Percentiles rank a stretch among this genome's conserved stretches.
Conservation (phyloP, 2,888 invertebrate species). For the Byasa hedistus region DNA sequence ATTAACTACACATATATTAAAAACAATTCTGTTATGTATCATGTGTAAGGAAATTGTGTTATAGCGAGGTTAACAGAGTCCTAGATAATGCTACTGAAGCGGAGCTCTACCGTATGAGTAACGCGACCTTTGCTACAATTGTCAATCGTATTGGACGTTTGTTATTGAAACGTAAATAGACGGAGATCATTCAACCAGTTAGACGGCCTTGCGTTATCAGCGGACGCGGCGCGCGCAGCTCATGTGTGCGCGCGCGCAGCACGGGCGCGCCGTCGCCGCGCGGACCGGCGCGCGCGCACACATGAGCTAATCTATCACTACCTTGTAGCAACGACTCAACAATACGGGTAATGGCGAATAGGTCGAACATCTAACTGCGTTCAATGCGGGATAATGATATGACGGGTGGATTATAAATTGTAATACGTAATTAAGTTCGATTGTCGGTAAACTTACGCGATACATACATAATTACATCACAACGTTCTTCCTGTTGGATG, state of each 20-base stretch:
- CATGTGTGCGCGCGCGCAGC: background rate
- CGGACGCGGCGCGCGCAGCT: background rate
- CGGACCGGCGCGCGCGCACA: background rate
- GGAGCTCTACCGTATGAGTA: slow-evolving; percentile 11
- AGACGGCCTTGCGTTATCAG: slow-evolving; percentile 16
- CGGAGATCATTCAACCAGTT: slow-evolving; percentile 15
- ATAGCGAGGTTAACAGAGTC: too few species aligned
- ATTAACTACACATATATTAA: too few species aligned
- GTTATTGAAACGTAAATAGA: slow-evolving; percentile 23
- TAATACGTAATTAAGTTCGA: background rate
- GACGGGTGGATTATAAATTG: background rate
- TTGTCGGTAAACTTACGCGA: background rate
- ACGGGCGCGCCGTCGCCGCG: background rate
- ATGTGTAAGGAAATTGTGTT: too few species aligned
- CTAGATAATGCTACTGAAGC: too few species aligned
- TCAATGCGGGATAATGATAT: background rate
- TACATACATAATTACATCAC: too few species aligned
- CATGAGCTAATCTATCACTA: background rate
- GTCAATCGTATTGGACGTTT: slow-evolving; percentile 19
- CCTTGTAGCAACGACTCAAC: background rate
- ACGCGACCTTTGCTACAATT: slow-evolving; percentile 16
- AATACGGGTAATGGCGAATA: background rate
- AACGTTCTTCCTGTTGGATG: too few species aligned
- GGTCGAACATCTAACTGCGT: background rate
- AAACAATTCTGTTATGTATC: too few species aligned